Base-by-base conservation (phyloP, 1,140 invertebrate genomes). In the Meloidogyne hapla region DNA sequence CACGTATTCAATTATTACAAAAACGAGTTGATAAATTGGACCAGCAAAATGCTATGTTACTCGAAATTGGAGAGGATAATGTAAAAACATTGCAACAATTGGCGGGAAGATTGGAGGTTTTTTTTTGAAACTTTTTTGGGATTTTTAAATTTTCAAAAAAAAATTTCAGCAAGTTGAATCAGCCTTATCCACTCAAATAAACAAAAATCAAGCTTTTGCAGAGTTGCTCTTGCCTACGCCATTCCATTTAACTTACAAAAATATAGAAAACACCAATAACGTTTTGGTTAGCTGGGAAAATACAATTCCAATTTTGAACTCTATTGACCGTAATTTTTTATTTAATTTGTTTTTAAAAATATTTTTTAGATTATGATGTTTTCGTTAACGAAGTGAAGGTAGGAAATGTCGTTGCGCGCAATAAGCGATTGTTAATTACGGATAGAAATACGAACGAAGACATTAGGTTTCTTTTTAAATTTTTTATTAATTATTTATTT, bases 241-340 rank as follows among this genome's bases (percentile, higher is more conserved):
- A n/a, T n/a, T 45, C 1, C 38, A 62, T 18, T 42, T 76, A 9
- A 63, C 8, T 12, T 12, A 42, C n/a, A 61, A 76, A 38, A n/a
- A 66, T 8, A 26, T 45, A 12, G 56, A 25, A 33, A 10, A 25
- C 21, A 23, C 66, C 15, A 76, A 71, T n/a, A 23, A 2, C 25
- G 42, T 76, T 38, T 13, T 69, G 0, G 23, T 76, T 9, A 23
- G 23, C 2, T 76, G 75, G 75, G 75, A 76, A 8, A 76, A 76
- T 73, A 65, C 23, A 12, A 74, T 74, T 33, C 75, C 75, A 28
- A 15, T 76, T 26, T 15, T 69, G 48, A 74, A 68, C 23, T 4
- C 67, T 5, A 66, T 76, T 8, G 69, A 76, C 13, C 38, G 73
- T 75, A 65, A 26, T 9, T 42, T 18, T 66, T 66, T n/a, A 38